These are phyloP conservation scores for Euborellia annulipes DNA, from an alignment of 1,140 invertebrate genomes.

Conservation along the genomic window DNA sequence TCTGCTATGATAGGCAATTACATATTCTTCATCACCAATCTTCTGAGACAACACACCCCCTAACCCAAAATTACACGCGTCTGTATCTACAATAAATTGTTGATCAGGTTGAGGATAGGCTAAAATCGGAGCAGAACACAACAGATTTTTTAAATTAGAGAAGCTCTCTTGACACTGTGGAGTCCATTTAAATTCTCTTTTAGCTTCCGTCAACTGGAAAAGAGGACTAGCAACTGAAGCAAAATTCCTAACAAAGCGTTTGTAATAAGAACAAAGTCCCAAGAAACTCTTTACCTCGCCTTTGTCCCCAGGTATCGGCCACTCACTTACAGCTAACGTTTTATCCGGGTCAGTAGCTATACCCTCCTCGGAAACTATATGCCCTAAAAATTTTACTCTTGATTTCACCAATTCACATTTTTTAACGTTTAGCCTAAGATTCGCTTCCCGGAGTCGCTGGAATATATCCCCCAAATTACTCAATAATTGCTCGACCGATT, in stretches of 20 bases:
- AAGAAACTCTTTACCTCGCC: conserved; percentile 15
- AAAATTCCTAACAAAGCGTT: conserved; percentile 1
- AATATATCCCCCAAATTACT: too few relatives aligned
- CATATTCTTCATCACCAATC: conserved; percentile 3
- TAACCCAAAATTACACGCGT: conserved; percentile 4
- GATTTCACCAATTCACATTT: conserved; percentile 20
- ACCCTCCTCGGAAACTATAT: conserved; percentile 14
- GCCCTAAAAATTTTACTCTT: conserved; percentile 19
- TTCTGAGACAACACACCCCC: conserved; percentile 6
- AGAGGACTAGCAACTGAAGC: conserved; percentile 3
- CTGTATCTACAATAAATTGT: conserved; percentile 6
- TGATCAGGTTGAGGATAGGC: conserved; percentile 5
- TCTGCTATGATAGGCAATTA: conserved; percentile 4
- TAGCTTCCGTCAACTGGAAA: not conserved
- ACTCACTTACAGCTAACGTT: conserved; percentile 13
- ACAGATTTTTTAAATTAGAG: conserved; percentile 4
- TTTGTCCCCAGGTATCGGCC: conserved; percentile 13
- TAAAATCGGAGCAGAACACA: not conserved
- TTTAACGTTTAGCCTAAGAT: conserved; percentile 19
- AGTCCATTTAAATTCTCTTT: not conserved
- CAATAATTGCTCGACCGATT: not conserved
- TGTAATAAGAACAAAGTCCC: conserved; percentile 16
- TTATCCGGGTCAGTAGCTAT: conserved; percentile 18
- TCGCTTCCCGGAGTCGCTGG: too few relatives aligned
- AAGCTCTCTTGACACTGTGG: not conserved